Conservation (phyloP, 1,140 invertebrate genomes). For the Hirudo medicinalis region DNA sequence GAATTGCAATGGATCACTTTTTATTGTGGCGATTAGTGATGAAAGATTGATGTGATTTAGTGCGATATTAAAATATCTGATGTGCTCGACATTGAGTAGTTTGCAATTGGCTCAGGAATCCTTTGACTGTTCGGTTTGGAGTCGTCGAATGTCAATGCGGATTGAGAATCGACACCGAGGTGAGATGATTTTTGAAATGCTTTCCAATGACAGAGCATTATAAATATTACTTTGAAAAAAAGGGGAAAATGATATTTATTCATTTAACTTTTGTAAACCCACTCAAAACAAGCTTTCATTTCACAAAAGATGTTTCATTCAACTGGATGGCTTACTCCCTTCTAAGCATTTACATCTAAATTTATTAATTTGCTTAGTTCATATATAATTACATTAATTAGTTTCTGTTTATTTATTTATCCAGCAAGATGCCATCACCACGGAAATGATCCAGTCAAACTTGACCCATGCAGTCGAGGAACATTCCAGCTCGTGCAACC, state of each 20-base stretch:
- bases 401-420: background rate
- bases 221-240: no score
- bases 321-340: background rate
- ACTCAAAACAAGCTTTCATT: no score
- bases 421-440: background rate
- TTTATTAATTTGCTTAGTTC: background rate
- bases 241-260: no score
- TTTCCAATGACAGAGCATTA: no score
- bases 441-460: background rate
- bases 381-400: background rate
- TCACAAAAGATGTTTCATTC: no score
- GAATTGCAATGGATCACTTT: background rate
- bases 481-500: background rate
- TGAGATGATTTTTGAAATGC: no score
- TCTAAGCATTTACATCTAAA: background rate
- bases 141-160: background rate
- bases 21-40: background rate
- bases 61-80: background rate
- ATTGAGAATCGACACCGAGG: background rate
- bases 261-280: no score
- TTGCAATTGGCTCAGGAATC: background rate
- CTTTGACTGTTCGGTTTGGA: conserved; percentile 1
- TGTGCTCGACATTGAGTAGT: background rate
- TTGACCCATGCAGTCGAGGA: background rate
- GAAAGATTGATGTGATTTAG: background rate